These are phyloP conservation scores for Salvelinus alpinus DNA, from an alignment of 2,113 vertebrate species.

Conservation along the genomic window DNA sequence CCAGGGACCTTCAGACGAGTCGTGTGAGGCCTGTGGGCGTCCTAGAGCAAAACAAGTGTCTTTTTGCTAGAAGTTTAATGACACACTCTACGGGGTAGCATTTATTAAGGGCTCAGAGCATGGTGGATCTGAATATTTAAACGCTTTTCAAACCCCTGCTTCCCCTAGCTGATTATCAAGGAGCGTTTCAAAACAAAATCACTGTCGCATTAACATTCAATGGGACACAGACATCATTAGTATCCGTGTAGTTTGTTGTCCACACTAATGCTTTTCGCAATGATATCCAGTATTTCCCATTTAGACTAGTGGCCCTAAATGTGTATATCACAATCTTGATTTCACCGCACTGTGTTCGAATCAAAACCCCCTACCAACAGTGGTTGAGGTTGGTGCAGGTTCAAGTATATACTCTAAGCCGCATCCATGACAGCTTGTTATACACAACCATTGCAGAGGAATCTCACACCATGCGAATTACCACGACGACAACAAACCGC, in stretches of 20 bases:
- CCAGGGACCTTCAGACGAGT: no score
- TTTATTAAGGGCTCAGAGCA: not conserved
- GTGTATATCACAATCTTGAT: not conserved
- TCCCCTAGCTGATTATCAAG: no score
- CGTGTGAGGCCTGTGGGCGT: no score
- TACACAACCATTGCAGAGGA: not conserved
- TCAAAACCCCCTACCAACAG: not conserved
- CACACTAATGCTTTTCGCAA: not conserved
- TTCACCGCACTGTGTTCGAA: not conserved
- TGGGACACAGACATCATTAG: not conserved
- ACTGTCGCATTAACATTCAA: not conserved
- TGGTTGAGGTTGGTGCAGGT: not conserved
- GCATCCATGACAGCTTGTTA: not conserved
- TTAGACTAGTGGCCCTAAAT: not conserved
- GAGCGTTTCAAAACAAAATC: not conserved
- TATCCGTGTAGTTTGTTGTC: not conserved
- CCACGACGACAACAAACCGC: not conserved
- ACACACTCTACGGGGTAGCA: not conserved
- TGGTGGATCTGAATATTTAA: not conserved
- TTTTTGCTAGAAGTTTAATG: not conserved
- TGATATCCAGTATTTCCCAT: not conserved
- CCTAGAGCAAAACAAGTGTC: no score
- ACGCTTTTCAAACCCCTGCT: no score
- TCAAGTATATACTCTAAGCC: not conserved
- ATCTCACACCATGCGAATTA: slow-evolving; percentile 20